Conservation (phyloP, 2,888 invertebrate species). For the Pammene aurita region DNA sequence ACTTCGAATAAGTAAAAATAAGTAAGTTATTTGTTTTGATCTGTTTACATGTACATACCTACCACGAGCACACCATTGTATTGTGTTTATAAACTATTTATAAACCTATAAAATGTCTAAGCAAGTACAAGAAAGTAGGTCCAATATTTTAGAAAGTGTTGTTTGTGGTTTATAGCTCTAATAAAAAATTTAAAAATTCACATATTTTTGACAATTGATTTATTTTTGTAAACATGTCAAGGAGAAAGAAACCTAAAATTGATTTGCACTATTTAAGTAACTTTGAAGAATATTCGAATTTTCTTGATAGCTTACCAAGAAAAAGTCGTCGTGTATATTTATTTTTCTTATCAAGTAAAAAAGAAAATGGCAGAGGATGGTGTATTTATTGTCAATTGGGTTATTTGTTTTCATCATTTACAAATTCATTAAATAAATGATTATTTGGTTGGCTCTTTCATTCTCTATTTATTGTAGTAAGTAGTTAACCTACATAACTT, state of each 20-base stretch:
- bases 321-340: constrained; percentile 71
- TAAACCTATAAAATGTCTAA: no score
- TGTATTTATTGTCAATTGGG: constrained; percentile 83
- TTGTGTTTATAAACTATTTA: background rate
- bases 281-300: constrained; percentile 63
- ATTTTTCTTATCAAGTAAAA: constrained; percentile 69
- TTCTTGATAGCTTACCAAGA: constrained; percentile 53
- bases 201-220: background rate
- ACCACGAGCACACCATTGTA: no score
- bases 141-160: background rate
- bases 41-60: background rate
- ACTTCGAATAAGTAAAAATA: background rate
- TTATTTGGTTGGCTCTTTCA: background rate
- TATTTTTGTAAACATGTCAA: constrained; percentile 42
- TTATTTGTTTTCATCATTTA: constrained; percentile 44
- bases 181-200: no score
- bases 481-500: no score
- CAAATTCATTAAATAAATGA: background rate
- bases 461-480: no score
- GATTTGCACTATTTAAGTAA: constrained; percentile 53
- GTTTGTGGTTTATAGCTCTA: no score
- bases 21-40: constrained; percentile 11
- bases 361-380: constrained; percentile 90
- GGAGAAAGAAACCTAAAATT: constrained; percentile 46
- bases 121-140: background rate